Evolutionary conservation across 2,888 invertebrate species (phyloP), one percentile per base, ranked within the genome.

Genomic region (Ochropleura plecta): DNA sequence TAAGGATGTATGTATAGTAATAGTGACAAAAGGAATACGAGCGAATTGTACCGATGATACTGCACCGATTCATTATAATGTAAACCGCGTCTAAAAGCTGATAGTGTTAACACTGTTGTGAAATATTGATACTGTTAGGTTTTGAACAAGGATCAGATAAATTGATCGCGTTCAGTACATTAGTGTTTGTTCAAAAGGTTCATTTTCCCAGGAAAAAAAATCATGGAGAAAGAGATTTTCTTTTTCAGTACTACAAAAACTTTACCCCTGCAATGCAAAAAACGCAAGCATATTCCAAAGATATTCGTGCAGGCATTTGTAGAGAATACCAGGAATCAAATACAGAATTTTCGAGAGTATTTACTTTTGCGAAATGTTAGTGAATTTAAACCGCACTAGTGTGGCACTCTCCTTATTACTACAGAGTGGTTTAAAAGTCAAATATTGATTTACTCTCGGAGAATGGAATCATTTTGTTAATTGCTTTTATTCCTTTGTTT

Each of bases 401-500:
- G 42, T 48, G 16, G 48, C 49, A 9, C 44, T 46, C 12, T 30
- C 42, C 20, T 66, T 57, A 53, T 66, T 69, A 5, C 18, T 18
- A 51, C n/a, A 42, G 51, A 46, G 8, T 7, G n/a, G 46, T 66
- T 70, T 12, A 20, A 40, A 65, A 62, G 48, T 49, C 55, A 62
- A 69, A 69, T 66, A 81, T 78, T 81, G 55, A 57, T 67, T 74
- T 10, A 20, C n/a, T 46, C 16, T 48, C 30, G 14, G 57, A 48
- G 44, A 67, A 63, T 30, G 48, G 12, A 49, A 63, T 76, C 30
- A 67, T 51, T 63, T 66, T 59, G 57, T 67, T 76, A 70, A 76
- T 77, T 63, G 67, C 57, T 66, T 81, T 79, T 55, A 16, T 75
- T 64, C 76, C 40, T 63, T 81, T 70, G 62, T 64, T 76, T 65